These are phyloP conservation scores for Arenaria interpres DNA, from an alignment of 2,113 vertebrate genomes.

Conservation along the genomic window DNA sequence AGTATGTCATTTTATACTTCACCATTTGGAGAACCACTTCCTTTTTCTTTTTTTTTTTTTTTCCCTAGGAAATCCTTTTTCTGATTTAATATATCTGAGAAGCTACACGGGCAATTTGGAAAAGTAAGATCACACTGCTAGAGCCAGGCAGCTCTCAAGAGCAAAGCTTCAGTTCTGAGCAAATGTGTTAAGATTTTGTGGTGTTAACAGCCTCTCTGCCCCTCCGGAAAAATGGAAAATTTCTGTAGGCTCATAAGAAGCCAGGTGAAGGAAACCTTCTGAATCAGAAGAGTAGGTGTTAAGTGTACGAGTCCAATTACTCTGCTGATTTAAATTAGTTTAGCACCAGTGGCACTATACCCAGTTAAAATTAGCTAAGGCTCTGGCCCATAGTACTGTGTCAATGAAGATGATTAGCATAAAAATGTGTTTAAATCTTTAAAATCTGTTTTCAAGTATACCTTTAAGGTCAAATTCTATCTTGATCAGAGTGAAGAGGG, in stretches of 20 bases:
- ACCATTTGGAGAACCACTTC: background rate
- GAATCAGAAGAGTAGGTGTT: constrained; percentile 27
- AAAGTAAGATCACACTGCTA: background rate
- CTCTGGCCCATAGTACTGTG: background rate
- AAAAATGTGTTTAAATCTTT: background rate
- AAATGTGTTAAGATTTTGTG: constrained; percentile 25
- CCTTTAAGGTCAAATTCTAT: background rate
- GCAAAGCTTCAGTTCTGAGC: constrained; percentile 1
- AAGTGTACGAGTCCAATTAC: constrained; percentile 6
- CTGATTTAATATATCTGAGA: constrained; percentile 5
- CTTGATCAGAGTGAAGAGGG: background rate
- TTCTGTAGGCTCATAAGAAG: constrained; percentile 2
- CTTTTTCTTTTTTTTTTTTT: background rate
- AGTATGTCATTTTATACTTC: constrained; percentile 34
- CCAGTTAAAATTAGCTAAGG: constrained; percentile 18
- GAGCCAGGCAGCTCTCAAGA: background rate
- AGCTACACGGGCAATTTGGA: background rate
- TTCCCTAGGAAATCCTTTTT: background rate
- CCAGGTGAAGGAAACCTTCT: constrained; percentile 44
- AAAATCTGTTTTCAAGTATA: constrained; percentile 4
- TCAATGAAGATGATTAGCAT: background rate
- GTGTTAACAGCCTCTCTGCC: constrained; percentile 2
- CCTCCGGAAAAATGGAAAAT: constrained; percentile 9
- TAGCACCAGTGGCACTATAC: background rate
- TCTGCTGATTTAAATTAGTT: constrained; percentile 35